These are phyloP conservation scores for Antitype chi DNA, from an alignment of 2,888 invertebrate species.

Conservation along the genomic window DNA sequence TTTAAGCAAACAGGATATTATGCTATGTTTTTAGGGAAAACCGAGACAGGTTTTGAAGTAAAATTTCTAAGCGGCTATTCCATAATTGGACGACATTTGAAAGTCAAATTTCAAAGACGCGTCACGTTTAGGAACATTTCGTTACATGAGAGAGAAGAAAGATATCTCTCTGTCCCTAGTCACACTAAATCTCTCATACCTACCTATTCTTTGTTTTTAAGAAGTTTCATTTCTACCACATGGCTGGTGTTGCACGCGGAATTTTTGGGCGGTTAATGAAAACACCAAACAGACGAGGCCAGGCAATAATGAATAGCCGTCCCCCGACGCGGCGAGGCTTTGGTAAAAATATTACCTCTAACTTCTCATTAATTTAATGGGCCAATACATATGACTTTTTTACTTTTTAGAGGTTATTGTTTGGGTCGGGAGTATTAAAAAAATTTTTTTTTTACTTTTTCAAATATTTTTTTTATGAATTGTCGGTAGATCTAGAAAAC, in stretches of 20 bases:
- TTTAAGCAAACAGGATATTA: not conserved
- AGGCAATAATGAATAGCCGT: too few relatives aligned
- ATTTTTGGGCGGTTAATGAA: not conserved
- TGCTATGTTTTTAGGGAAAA: not conserved
- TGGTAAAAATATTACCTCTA: too few relatives aligned
- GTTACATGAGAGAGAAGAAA: not conserved
- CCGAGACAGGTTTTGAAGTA: not conserved
- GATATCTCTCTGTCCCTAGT: not conserved
- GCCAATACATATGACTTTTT: too few relatives aligned
- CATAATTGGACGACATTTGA: not conserved
- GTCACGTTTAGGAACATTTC: not conserved
- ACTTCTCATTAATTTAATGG: too few relatives aligned
- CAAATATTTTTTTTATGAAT: not conserved
- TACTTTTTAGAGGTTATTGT: too few relatives aligned
- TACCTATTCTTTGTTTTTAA: not conserved
- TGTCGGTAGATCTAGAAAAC: not conserved
- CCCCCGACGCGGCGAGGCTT: too few relatives aligned
- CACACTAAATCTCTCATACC: not conserved
- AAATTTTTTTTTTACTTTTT: too few relatives aligned
- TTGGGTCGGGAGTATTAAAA: too few relatives aligned
- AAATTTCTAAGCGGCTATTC: not conserved
- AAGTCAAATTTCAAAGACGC: not conserved
- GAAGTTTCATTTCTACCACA: not conserved
- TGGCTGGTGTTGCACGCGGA: too few relatives aligned
- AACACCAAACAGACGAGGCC: too few relatives aligned